phyloP scores from a whole-genome alignment of 1,140 invertebrate species.

The Zaprionus kolodkinae region DNA sequence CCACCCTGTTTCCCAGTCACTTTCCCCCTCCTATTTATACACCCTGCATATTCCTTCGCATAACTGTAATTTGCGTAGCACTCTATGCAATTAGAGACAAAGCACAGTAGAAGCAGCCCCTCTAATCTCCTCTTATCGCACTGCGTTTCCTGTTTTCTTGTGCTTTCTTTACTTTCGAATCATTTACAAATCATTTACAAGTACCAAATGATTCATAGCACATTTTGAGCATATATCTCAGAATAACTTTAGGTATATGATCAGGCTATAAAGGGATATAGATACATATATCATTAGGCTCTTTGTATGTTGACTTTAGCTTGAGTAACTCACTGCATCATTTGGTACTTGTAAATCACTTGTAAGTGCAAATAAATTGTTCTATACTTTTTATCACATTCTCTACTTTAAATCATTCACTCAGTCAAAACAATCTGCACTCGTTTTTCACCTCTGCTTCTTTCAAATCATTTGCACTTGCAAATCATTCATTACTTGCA shows the following conservation, averaged over 20 bases:
- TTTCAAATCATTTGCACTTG: background rate
- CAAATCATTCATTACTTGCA: background rate
- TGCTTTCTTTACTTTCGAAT: background rate
- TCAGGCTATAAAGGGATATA: too few relatives aligned
- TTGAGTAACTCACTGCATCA: background rate
- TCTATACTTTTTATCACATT: too few relatives aligned
- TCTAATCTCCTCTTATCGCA: background rate
- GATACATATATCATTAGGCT: too few relatives aligned
- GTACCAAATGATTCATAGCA: too few relatives aligned
- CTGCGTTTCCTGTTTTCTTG: too few relatives aligned
- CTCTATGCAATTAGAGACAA: slow-evolving; percentile 7
- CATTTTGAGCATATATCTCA: too few relatives aligned
- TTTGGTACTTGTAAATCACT: background rate
- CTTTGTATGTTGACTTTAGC: background rate
- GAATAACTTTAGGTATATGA: too few relatives aligned
- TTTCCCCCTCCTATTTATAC: background rate
- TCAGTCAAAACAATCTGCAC: background rate
- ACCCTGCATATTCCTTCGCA: background rate
- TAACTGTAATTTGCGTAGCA: slow-evolving; percentile 9
- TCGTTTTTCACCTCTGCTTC: too few relatives aligned
- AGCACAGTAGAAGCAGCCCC: background rate
- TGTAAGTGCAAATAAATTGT: too few relatives aligned
- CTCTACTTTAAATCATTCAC: background rate
- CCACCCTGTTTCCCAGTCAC: background rate
- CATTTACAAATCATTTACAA: slow-evolving; percentile 4